phyloP scores from a whole-genome alignment of 2,797 vertebrate genomes.

The Aratinga solstitialis region DNA sequence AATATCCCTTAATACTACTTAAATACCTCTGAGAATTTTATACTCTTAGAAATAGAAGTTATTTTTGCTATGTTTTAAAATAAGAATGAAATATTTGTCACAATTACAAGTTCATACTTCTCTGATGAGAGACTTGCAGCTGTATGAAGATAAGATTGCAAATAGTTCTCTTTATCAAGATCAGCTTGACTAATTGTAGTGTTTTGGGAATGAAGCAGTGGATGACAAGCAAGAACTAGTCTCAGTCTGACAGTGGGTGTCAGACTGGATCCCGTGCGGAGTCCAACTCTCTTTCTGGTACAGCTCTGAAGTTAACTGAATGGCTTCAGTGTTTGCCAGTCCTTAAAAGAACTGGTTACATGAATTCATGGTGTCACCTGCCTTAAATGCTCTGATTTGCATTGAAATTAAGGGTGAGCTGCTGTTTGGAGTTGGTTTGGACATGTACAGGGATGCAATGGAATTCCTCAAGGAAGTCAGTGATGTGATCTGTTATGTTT shows the following conservation, averaged over 20 bases:
- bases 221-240: neutral
- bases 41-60: neutral
- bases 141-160: neutral
- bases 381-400: neutral
- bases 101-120: accelerated
- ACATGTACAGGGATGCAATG: neutral
- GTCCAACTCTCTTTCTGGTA: neutral
- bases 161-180: neutral
- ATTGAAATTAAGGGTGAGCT: neutral
- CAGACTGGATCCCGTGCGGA: neutral
- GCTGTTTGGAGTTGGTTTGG: neutral
- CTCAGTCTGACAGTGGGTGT: neutral
- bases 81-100: neutral
- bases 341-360: neutral
- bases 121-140: neutral
- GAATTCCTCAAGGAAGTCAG: neutral
- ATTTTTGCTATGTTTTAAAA: neutral
- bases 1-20: neutral
- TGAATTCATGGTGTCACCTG: neutral
- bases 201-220: neutral
- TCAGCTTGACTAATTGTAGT: neutral
- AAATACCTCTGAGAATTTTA: neutral
- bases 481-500: neutral
- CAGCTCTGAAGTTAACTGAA: neutral
- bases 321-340: neutral